Percentiles rank a stretch among this genome's conserved stretches.
Conservation (phyloP, 37 sponge, comb jelly and placozoan species). For the Lycopodina hypogea region DNA sequence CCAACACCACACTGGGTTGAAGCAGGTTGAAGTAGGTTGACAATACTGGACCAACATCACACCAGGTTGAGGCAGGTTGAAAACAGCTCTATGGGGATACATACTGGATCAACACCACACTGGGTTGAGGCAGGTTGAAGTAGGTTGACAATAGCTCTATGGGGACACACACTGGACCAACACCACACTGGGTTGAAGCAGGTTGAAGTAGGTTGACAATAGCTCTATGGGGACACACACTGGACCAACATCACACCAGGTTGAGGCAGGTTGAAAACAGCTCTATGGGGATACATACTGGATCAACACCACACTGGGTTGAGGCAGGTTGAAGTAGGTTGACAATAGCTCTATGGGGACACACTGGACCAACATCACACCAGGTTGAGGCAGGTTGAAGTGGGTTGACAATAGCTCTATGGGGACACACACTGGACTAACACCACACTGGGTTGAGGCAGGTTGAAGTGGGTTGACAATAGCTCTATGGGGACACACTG, state of each 20-base stretch:
- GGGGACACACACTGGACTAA: not conserved
- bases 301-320: not conserved
- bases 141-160: not conserved
- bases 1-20: not conserved
- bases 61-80: not conserved
- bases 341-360: too few relatives aligned
- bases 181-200: too few relatives aligned
- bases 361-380: too few relatives aligned
- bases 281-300: too few relatives aligned
- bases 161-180: too few relatives aligned
- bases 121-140: not conserved
- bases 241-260: too few relatives aligned
- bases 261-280: too few relatives aligned
- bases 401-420: too few relatives aligned
- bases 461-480: not conserved
- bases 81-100: not conserved
- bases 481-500: too few relatives aligned
- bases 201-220: too few relatives aligned
- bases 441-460: not conserved
- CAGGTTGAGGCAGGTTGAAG: not conserved
- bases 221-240: too few relatives aligned
- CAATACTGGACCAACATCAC: not conserved
- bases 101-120: not conserved
- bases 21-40: not conserved
- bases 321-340: not conserved